phyloP scores from a whole-genome alignment of 2,888 invertebrate genomes.

The Pharmacophagus antenor region DNA sequence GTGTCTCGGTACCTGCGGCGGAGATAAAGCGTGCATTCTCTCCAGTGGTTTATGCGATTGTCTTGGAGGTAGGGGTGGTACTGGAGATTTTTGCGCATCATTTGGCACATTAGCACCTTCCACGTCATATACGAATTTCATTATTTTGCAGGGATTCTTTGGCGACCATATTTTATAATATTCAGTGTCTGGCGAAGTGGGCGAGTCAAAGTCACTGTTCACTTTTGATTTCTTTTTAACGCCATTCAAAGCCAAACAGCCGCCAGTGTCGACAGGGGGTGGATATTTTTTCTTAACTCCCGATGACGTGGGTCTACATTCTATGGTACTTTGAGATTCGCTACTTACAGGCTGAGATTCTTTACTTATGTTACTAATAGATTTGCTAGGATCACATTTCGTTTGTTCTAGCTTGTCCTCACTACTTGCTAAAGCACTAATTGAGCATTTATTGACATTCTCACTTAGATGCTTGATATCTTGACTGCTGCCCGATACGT shows the following conservation, averaged over 20 bases:
- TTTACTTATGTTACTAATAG: constrained; percentile 67
- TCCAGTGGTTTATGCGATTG: constrained; percentile 88
- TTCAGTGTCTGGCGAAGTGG: constrained; percentile 81
- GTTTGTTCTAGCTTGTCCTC: constrained; percentile 69
- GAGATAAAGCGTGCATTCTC: constrained; percentile 84
- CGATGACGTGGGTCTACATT: constrained; percentile 65
- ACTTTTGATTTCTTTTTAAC: constrained; percentile 84
- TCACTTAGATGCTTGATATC: constrained; percentile 76
- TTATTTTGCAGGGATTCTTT: constrained; percentile 80
- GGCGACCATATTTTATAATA: constrained; percentile 87
- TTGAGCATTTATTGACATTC: constrained; percentile 79
- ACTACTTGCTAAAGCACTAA: constrained; percentile 76
- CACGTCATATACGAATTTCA: constrained; percentile 78
- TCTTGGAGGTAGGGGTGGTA: constrained; percentile 87
- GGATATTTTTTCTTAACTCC: constrained; percentile 81
- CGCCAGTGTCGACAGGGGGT: constrained; percentile 78
- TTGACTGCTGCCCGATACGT: constrained; percentile 64
- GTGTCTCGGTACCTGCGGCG: constrained; percentile 85
- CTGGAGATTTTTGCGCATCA: constrained; percentile 83
- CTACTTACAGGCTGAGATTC: constrained; percentile 73
- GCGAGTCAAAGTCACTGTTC: constrained; percentile 76
- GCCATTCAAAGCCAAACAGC: constrained; percentile 71
- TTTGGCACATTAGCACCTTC: constrained; percentile 71
- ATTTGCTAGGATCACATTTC: constrained; percentile 77
- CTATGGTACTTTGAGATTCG: constrained; percentile 68